These are phyloP conservation scores for Schizopygopsis pylzovi DNA, from an alignment of 2,797 vertebrate species.

Conservation along the genomic window DNA sequence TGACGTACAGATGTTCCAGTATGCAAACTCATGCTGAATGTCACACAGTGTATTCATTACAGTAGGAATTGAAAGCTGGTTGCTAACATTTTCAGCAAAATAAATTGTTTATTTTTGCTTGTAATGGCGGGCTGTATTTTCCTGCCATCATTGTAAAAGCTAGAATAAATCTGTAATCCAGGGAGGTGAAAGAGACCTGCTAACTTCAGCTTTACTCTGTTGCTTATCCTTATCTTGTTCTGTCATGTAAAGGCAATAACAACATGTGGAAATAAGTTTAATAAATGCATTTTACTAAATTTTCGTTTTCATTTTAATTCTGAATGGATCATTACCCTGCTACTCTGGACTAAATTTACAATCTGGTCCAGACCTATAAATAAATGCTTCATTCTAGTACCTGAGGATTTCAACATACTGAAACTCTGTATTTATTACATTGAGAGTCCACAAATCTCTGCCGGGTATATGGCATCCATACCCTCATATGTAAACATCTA, in stretches of 20 bases:
- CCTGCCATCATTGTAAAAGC: conserved; percentile 10
- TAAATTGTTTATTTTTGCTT: background rate
- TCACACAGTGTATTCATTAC: conserved; percentile 41
- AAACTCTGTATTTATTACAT: conserved; percentile 25
- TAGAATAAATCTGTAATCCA: conserved; percentile 17
- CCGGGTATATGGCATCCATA: background rate
- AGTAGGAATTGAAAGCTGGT: conserved; percentile 26
- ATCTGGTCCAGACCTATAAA: conserved; percentile 9
- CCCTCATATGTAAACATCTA: conserved; percentile 32
- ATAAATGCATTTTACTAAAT: background rate
- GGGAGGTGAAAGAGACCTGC: background rate
- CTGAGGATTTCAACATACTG: conserved; percentile 27
- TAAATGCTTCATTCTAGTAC: background rate
- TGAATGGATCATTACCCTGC: background rate
- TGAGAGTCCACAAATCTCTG: conserved; percentile 32
- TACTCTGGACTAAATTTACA: background rate
- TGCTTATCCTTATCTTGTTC: conserved; percentile 20
- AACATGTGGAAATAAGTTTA: background rate
- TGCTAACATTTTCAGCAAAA: conserved; percentile 19
- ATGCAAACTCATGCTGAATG: conserved; percentile 70
- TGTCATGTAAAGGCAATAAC: conserved; percentile 42
- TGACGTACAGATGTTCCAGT: conserved; percentile 57
- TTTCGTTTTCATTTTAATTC: background rate
- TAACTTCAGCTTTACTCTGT: conserved; percentile 10
- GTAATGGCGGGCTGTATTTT: background rate